Base-by-base conservation (phyloP, 64 coral and sea anemone species). In the Orbicella faveolata region DNA sequence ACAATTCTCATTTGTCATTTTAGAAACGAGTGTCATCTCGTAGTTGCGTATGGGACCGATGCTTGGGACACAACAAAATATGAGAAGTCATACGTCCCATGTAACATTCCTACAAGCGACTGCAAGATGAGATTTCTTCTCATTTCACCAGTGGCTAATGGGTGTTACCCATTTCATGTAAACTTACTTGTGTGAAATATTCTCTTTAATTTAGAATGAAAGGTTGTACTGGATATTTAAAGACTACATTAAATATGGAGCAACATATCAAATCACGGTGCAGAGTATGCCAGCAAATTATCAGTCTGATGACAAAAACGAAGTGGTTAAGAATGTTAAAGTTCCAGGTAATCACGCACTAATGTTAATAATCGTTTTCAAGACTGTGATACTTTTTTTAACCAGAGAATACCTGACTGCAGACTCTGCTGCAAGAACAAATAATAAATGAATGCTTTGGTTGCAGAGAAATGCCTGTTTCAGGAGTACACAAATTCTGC, bases 211-310 rank as follows among this genome's bases (percentile, higher is more conserved):
- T 18, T 79, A 79, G 48, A 53, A 36, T 51, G 25, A 14, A 52
- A 7, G 0, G 2, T n/a, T n/a, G 9, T 18, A 79, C 20, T 79
- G 77, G 77, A 33, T 16, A 2, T 79, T 59, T 18, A 0, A 11
- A 30, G 3, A 79, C 9, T 21, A 30, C 51, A 25, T 79, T 30
- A 11, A 6, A 48, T 79, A 79, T 59, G 52, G 77, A 79, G 77
- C 77, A 57, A 59, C 51, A 26, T 79, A 79, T 33, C 48, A 30
- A 52, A 34, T 79, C 18, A 33, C 5, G 5, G 77, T 79, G n/a
- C 77, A 79, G 52, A 79, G 77, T 33, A 33, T 79, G 77, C 77
- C 77, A 79, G 51, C 52, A 79, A 25, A 57, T 59, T 9, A 79
- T 16, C 0, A 70, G 2, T 2, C 12, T 18, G 37, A 0, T 57